Base-by-base conservation (phyloP, 2,113 vertebrate species). In the Plecotus auritus region DNA sequence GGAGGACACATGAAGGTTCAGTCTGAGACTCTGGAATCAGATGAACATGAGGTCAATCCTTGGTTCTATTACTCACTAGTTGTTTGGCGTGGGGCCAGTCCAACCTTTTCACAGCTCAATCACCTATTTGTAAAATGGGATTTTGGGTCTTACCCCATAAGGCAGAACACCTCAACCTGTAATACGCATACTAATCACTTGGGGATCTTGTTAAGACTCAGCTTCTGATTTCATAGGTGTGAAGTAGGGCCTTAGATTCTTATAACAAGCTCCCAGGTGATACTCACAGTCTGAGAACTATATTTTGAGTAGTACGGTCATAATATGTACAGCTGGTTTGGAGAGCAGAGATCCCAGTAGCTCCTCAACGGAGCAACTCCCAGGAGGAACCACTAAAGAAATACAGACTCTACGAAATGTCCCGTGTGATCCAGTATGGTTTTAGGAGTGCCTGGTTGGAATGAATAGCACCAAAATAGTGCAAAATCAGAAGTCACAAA, bases 401-500 rank as follows among this genome's bases (percentile, higher is more conserved):
- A 70, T 12, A 81, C 0, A 20, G 10, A 59, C 37, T 30, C n/a
- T 59, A 67, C 0, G 0, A 64, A 32, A 9, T 42, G 17, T 28
- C 23, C 42, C 7, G 1, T 20, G 9, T 23, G 9, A n/a, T 42
- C 5, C 13, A 42, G 10, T 6, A 9, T 14, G 1, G 37, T 30
- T 72, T 49, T 40, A 54, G 61, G 26, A 86, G 22, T 23, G 35
- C 40, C 40, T 32, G 28, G 54, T 3, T 14, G 0, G 70, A 82
- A 22, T 12, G 26, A 81, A 81, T 1, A 40, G 20, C 59, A 77
- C 35, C 10, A 76, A 94, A 72, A 80, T 32, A 47, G 28, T 12
- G 45, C 84, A 83, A 64, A 64, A 83, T 66, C 74, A 73, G 76
- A 18, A 37, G 13, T 51, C 30, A 35, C 80, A 47, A 86, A 88